Conservation (phyloP, 2,888 invertebrate genomes). For the Chymomyza procnemis region DNA sequence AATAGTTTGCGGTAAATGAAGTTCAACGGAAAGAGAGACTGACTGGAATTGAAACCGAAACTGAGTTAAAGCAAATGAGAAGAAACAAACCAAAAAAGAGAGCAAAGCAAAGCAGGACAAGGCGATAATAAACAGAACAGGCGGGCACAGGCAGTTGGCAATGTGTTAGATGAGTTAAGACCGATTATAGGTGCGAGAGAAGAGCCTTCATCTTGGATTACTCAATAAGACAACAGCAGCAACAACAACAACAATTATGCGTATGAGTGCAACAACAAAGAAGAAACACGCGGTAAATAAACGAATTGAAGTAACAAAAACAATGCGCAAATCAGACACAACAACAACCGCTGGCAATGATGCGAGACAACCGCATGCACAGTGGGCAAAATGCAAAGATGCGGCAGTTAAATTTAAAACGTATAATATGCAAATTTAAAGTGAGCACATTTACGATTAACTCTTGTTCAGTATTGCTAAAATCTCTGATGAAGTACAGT, state of each 20-base stretch:
- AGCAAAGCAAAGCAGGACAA: conserved; percentile 4
- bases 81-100: conserved; percentile 8
- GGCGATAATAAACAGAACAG: conserved; percentile 8
- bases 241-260: not conserved
- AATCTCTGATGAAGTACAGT: no score
- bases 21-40: conserved; percentile 27
- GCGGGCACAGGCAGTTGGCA: conserved; percentile 22
- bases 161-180: conserved; percentile 34
- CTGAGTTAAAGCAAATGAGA: not conserved
- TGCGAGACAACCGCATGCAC: conserved; percentile 15
- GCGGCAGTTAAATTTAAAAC: not conserved
- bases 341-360: conserved; percentile 55
- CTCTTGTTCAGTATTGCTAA: no score
- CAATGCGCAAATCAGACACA: conserved; percentile 34
- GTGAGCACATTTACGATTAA: no score
- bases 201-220: not conserved
- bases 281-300: not conserved
- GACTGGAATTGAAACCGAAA: conserved; percentile 28
- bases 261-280: not conserved
- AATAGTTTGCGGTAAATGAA: conserved; percentile 29
- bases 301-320: conserved; percentile 40
- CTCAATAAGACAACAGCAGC: not conserved
- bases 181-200: not conserved
- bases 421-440: not conserved
- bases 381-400: not conserved